Evolutionary conservation across 2,113 vertebrate genomes (phyloP), one percentile per base, ranked within the genome.

Genomic region (Hucho hucho): DNA sequence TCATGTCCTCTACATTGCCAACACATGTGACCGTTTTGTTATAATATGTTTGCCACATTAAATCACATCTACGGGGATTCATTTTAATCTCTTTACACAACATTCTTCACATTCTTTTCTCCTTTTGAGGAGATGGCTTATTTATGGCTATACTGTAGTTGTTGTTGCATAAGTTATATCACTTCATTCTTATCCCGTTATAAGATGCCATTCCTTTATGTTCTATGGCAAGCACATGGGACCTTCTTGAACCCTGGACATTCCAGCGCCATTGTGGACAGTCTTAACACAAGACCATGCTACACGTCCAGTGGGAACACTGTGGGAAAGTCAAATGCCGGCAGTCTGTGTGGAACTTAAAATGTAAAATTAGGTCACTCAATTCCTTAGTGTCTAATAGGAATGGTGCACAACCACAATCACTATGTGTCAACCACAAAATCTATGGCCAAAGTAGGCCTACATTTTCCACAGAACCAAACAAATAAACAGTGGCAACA

Each of bases 291-390:
- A 46, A 71, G 14, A 28, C 69, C 25, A 73, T 81, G 75, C 76
- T 89, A 88, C 82, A 81, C 70, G 78, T n/a, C 83, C 77, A 88
- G 4, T 18, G 63, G 49, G 65, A 68, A 37, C 13, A 68, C 32
- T 56, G 49, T 67, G 73, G 25, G 73, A 75, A 67, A 25, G 64
- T 61, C n/a, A n/a, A 61, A 61, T 13, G 22, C 64, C 24, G 43
- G 47, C 67, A 47, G 43, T 14, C 12, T 25, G 64, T 26, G n/a
- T 24, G 18, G 58, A 61, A 61, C 18, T 61, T 22, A 24, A 6
- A 9, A n/a, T 22, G n/a, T 61, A 37, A 67, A 67, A 67, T 67
- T 67, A 67, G 65, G 28, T 67, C 65, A 67, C 65, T 66, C 64
- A 7, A 59, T 58, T 78, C 78, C 72, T n/a, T 70, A 73, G 16